Evolutionary conservation across 2,888 invertebrate genomes (phyloP).

Genomic region (Nomada goodeniana): DNA sequence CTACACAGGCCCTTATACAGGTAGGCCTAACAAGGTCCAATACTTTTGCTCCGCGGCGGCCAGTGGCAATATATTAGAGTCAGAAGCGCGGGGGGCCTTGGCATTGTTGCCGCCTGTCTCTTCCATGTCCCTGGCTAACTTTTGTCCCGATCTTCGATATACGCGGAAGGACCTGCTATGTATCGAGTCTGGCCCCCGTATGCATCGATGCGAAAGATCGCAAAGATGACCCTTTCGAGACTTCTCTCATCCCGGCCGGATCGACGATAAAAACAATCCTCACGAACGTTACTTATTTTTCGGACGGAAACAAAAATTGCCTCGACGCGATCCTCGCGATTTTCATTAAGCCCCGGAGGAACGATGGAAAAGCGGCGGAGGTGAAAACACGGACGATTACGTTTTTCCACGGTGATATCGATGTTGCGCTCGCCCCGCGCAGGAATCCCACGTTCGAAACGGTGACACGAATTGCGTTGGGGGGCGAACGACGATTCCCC

Average conservation of each 20-base stretch:
- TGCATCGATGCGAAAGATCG: constrained; percentile 82
- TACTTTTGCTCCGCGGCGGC: constrained; percentile 80
- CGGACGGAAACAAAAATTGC: too few species aligned
- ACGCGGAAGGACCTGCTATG: constrained; percentile 63
- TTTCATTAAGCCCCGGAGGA: too few species aligned
- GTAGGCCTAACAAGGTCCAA: constrained; percentile 83
- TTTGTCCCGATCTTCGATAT: constrained; percentile 76
- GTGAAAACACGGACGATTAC: too few species aligned
- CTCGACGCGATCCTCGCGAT: too few species aligned
- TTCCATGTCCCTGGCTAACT: constrained; percentile 74
- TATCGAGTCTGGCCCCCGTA: constrained; percentile 35
- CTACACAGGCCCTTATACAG: constrained; percentile 81
- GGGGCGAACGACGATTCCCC: background rate
- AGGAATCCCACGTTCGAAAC: too few species aligned
- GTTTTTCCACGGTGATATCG: too few species aligned
- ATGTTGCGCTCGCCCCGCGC: too few species aligned
- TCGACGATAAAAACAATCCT: constrained; percentile 8
- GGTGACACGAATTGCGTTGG: background rate
- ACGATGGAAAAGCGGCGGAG: too few species aligned
- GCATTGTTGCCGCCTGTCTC: constrained; percentile 80
- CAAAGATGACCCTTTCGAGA: constrained; percentile 80
- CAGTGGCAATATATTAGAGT: constrained; percentile 83
- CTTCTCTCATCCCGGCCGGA: constrained; percentile 38
- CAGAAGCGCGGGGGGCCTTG: constrained; percentile 82
- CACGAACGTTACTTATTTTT: too few species aligned